Evolutionary conservation across 2,797 vertebrate species (phyloP).

Genomic region (Notolepis coatsorum): DNA sequence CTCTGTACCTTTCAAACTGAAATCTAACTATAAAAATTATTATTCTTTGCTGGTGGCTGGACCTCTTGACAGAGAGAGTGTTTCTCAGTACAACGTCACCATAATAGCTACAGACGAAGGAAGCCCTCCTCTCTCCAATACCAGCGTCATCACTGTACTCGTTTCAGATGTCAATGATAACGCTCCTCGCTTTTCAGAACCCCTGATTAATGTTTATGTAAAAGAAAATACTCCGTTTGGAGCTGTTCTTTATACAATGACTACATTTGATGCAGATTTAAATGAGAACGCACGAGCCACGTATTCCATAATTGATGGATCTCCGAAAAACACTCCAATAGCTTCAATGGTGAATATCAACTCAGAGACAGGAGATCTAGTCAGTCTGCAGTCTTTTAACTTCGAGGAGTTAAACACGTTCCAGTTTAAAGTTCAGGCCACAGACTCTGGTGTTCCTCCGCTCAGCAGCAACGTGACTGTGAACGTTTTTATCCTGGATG

Average conservation of each 20-base stretch:
- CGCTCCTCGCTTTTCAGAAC: slow-evolving; percentile 80
- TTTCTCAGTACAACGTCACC: slow-evolving; percentile 83
- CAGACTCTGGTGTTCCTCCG: slow-evolving; percentile 59
- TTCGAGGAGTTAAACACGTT: slow-evolving; percentile 54
- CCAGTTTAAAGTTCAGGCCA: slow-evolving; percentile 49
- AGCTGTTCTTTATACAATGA: slow-evolving; percentile 74
- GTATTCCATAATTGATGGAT: slow-evolving; percentile 79
- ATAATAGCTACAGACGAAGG: slow-evolving; percentile 85
- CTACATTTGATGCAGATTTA: slow-evolving; percentile 79
- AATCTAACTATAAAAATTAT: slow-evolving; percentile 71
- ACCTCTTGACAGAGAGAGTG: slow-evolving; percentile 84
- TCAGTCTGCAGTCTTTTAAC: too few species aligned
- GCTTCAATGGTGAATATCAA: slow-evolving; percentile 79
- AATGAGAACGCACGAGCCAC: slow-evolving; percentile 79
- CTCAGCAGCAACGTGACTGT: slow-evolving; percentile 69
- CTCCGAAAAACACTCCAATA: slow-evolving; percentile 73
- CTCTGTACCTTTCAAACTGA: slow-evolving; percentile 63
- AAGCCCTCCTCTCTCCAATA: slow-evolving; percentile 81
- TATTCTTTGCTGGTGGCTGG: slow-evolving; percentile 83
- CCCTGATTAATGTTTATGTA: slow-evolving; percentile 82
- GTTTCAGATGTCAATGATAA: slow-evolving; percentile 91
- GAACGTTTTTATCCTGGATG: slow-evolving; percentile 66
- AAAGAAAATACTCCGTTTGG: slow-evolving; percentile 86
- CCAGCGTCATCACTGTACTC: slow-evolving; percentile 78
- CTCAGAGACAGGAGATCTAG: slow-evolving; percentile 63